Conservation (phyloP, 30 jellyfish, hydroid and myxozoan genomes). For the Pseudorhiza aurosa region DNA sequence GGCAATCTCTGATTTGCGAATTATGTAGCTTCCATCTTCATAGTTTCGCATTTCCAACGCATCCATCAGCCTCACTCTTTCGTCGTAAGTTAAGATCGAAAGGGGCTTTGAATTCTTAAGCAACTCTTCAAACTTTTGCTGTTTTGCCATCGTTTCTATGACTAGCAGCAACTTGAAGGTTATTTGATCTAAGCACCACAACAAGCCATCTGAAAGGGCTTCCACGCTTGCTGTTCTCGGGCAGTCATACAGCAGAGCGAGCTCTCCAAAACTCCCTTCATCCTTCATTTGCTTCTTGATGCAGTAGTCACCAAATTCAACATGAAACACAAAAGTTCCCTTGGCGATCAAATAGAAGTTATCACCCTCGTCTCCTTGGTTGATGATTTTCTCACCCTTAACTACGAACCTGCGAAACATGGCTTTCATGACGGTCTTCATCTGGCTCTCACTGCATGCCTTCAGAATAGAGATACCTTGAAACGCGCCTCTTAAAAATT, state of each 20-base stretch:
- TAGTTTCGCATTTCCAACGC: slow-evolving; percentile 56
- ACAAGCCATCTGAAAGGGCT: slow-evolving; percentile 71
- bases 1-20: slow-evolving; percentile 69
- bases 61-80: slow-evolving; percentile 79
- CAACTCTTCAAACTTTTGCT: slow-evolving; percentile 59
- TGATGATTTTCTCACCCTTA: slow-evolving; percentile 69
- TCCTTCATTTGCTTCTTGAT: slow-evolving; percentile 66
- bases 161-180: slow-evolving; percentile 75
- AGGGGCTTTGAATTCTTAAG: slow-evolving; percentile 61
- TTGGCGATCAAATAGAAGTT: slow-evolving; percentile 79
- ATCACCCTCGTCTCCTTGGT: slow-evolving; percentile 96
- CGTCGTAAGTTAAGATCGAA: slow-evolving; percentile 68
- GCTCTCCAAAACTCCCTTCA: slow-evolving; percentile 94
- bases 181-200: slow-evolving; percentile 93
- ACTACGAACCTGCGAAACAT: slow-evolving; percentile 78
- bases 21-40: slow-evolving; percentile 58
- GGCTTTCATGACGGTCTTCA: slow-evolving; percentile 43
- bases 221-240: slow-evolving; percentile 90
- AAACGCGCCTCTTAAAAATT: slow-evolving; percentile 66
- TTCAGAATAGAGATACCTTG: slow-evolving; percentile 51
- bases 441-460: slow-evolving; percentile 67
- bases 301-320: slow-evolving; percentile 51
- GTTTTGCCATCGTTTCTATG: slow-evolving; percentile 69
- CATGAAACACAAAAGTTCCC: slow-evolving; percentile 71
- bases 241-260: slow-evolving; percentile 88